phyloP scores from a whole-genome alignment of 2,797 vertebrate species.

The Eutrigla gurnardus region DNA sequence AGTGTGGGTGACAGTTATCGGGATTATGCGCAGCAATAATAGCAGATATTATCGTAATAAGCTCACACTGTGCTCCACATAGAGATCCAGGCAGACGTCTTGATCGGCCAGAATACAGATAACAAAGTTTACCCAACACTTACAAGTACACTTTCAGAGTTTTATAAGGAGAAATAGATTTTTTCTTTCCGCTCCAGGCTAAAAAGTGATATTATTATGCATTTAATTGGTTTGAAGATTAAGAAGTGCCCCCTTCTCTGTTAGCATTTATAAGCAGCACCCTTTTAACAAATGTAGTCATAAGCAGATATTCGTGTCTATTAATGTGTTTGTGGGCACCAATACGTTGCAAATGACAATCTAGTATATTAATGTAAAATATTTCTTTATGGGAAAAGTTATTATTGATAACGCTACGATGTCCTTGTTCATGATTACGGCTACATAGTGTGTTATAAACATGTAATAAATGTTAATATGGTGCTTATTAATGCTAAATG shows the following conservation, averaged over 20 bases:
- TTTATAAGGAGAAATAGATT: neutral
- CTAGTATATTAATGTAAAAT: neutral
- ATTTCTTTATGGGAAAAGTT: neutral
- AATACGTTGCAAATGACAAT: too few species aligned
- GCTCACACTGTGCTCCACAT: constrained; percentile 80
- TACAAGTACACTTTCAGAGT: neutral
- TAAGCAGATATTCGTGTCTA: neutral
- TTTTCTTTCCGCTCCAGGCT: neutral
- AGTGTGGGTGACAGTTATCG: constrained; percentile 87
- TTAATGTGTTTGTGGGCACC: neutral
- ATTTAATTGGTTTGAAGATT: neutral
- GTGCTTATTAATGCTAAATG: neutral
- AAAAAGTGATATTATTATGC: neutral
- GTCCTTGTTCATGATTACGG: neutral
- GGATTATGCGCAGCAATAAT: constrained; percentile 87
- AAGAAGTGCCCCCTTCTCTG: neutral
- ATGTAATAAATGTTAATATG: neutral
- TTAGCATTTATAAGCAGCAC: neutral
- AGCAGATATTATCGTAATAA: constrained; percentile 88
- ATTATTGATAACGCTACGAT: neutral
- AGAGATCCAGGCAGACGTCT: constrained; percentile 59
- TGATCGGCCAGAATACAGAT: constrained; percentile 52
- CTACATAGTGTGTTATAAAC: neutral
- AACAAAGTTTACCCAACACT: constrained; percentile 29
- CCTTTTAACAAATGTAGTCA: neutral